A percentile compares a stretch with the other conserved stretches of the same genome.
Conservation (phyloP, 2,888 invertebrate genomes). For the Drosophila mercatorum region DNA sequence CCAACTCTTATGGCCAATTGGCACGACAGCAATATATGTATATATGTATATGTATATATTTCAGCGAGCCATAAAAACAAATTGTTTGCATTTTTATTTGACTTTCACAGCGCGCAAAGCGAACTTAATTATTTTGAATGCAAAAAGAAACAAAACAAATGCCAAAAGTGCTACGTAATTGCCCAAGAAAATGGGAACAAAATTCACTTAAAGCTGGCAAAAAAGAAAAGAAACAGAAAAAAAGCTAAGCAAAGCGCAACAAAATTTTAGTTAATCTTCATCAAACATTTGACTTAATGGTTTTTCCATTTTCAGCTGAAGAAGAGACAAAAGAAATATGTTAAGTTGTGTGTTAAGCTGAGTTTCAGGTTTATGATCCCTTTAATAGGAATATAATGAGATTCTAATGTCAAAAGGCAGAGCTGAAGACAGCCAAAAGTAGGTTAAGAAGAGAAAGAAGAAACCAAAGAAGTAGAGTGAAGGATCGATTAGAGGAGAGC, state of each 20-base stretch:
- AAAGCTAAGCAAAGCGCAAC: neutral
- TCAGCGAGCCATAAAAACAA: constrained; percentile 26
- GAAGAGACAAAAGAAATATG: neutral
- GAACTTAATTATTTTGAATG: constrained; percentile 49
- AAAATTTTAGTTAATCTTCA: neutral
- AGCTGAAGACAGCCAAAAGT: neutral
- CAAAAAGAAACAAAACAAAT: constrained; percentile 29
- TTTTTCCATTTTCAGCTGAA: constrained; percentile 4
- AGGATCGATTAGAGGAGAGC: neutral
- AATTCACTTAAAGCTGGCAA: constrained; percentile 15
- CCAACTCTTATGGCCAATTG: constrained; percentile 52
- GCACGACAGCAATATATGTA: constrained; percentile 32
- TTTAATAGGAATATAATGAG: neutral
- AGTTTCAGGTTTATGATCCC: constrained; percentile 12
- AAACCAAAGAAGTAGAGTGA: neutral
- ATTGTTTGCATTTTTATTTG: constrained; percentile 53
- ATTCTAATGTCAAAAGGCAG: neutral
- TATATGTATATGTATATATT: neutral
- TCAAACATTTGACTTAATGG: constrained; percentile 13
- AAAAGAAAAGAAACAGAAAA: constrained; percentile 9
- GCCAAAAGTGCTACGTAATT: constrained; percentile 54
- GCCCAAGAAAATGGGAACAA: constrained; percentile 27
- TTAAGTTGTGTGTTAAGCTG: neutral
- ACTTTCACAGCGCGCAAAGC: constrained; percentile 48
- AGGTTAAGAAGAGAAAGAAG: neutral